Percentiles rank a stretch among this genome's conserved stretches.
Evolutionary conservation across 2,113 vertebrate genomes (phyloP).

Genomic region (Maccullochella peelii): DNA sequence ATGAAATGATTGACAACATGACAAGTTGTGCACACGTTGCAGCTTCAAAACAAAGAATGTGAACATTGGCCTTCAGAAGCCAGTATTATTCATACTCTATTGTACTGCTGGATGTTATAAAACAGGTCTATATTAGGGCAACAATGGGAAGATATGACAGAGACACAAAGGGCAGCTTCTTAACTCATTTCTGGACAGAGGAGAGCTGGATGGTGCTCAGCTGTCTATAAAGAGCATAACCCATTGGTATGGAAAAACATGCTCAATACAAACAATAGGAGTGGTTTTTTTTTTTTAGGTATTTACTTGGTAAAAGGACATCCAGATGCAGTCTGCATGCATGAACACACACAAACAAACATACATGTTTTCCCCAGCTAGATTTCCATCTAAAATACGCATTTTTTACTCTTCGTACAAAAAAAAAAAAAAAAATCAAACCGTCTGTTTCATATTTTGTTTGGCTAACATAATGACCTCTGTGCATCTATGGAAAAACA

Average conservation of each 20-base stretch:
- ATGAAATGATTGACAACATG: not conserved
- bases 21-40: not conserved
- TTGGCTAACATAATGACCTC: not conserved
- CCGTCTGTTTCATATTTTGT: not conserved
- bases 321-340: not conserved
- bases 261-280: not conserved
- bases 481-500: not conserved
- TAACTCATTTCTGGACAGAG: slow-evolving; percentile 30
- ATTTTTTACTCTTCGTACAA: not conserved
- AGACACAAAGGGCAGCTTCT: slow-evolving; percentile 38
- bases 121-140: slow-evolving; percentile 14
- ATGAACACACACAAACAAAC: not conserved
- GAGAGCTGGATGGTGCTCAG: slow-evolving; percentile 23
- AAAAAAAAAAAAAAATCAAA: not conserved
- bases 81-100: not conserved
- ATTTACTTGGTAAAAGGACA: slow-evolving; percentile 16
- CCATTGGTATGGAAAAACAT: slow-evolving; percentile 33
- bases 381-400: not conserved
- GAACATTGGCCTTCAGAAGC: not conserved
- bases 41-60: not conserved
- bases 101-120: slow-evolving; percentile 14
- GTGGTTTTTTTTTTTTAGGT: not conserved
- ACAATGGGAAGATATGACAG: slow-evolving; percentile 31
- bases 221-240: slow-evolving; percentile 4
- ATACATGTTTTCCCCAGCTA: not conserved